phyloP scores from a whole-genome alignment of 2,888 invertebrate genomes.

The Drosophila austrosaltans region DNA sequence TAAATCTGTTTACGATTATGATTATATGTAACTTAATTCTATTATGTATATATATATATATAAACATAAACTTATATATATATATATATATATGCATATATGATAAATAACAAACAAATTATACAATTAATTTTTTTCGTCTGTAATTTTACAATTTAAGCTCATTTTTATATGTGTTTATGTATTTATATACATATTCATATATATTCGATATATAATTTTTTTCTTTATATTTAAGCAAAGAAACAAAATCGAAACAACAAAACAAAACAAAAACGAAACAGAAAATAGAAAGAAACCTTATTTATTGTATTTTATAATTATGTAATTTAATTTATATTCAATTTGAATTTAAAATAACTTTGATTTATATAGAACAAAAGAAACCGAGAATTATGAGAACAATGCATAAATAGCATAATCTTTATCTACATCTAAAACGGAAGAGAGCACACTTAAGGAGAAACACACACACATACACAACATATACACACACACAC shows the following conservation, averaged over 20 bases:
- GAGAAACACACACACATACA: conserved; percentile 11
- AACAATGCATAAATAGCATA: conserved; percentile 35
- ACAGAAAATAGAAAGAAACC: conserved; percentile 51
- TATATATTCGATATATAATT: conserved; percentile 37
- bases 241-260: conserved; percentile 40
- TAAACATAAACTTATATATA: not conserved
- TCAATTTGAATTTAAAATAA: conserved; percentile 39
- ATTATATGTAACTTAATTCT: conserved; percentile 41
- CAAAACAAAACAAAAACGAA: conserved; percentile 33
- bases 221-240: conserved; percentile 38
- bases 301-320: conserved; percentile 75
- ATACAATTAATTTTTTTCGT: conserved; percentile 55
- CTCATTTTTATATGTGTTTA: conserved; percentile 47
- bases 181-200: conserved; percentile 27
- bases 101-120: conserved; percentile 39
- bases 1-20: conserved; percentile 49
- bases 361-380: conserved; percentile 48
- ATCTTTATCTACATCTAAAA: conserved; percentile 37
- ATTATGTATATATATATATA: conserved; percentile 17
- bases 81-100: conserved; percentile 5
- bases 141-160: conserved; percentile 66
- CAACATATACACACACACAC: not conserved
- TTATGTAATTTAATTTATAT: conserved; percentile 63
- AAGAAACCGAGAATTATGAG: conserved; percentile 40
- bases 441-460: conserved; percentile 10